Base-by-base conservation (phyloP, 1,140 invertebrate species). In the Acromyrmex echinatior region DNA sequence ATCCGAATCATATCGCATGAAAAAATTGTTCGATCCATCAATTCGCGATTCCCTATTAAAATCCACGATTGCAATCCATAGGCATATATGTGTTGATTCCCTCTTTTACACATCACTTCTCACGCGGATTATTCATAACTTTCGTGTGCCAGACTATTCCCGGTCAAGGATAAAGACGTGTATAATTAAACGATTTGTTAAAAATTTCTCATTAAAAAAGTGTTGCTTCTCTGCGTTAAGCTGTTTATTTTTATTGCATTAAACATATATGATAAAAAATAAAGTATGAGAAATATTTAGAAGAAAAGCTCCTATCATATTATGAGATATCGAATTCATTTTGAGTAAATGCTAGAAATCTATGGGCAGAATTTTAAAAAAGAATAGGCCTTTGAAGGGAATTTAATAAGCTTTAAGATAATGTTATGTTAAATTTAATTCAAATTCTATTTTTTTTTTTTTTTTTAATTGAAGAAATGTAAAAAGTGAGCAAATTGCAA, bases 101-200 rank as follows among this genome's bases (percentile, higher is more conserved):
- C 5, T 56, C 31, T 81, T 68, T 81, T 70, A 14, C n/a, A 18
- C 16, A 45, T 68, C 66, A 45, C 21, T 28, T 80, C 14, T 31
- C 31, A 73, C 31, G 51, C 51, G 35, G 18, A 28, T 28, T 80
- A 80, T 80, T 80, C 45, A 68, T 80, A 80, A 68, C 31, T 58
- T 28, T 28, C 18, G 39, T 35, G 77, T 31, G 31, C 31, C 31
- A 49, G 9, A 58, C 35, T 81, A 81, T 73, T 81, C 12, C n/a
- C 12, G 68, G 49, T 45, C 66, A 71, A 81, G 51, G 51, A 58
- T 49, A 35, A 39, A 39, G 14, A 70, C 2, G 14, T 14, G 21
- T 70, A 39, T 71, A 71, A 81, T 81, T 45, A 70, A 10, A 51
- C 51, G 0, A 31, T 71, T 28, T 81, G 51, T 39, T 73, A 4